Percentiles rank a stretch among this genome's conserved stretches.
Conservation (phyloP, 2,888 invertebrate species). For the Drosophila robusta region DNA sequence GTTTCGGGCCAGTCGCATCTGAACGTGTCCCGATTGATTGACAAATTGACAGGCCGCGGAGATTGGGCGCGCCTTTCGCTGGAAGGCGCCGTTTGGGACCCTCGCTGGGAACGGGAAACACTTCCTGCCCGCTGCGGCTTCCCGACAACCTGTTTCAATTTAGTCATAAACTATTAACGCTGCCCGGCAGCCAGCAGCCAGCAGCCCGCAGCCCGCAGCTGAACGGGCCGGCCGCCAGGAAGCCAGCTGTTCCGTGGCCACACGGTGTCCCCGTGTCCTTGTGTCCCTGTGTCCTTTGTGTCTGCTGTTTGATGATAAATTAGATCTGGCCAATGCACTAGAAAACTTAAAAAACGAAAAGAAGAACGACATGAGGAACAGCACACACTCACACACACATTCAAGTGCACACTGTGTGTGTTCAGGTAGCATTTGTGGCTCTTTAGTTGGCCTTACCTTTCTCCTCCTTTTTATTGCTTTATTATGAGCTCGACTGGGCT, state of each 20-base stretch:
- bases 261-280: constrained; percentile 14
- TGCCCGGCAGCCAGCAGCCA: constrained; percentile 10
- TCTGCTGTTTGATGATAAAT: constrained; percentile 76
- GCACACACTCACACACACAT: constrained; percentile 19
- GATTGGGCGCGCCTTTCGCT: constrained; percentile 30
- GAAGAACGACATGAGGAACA: constrained; percentile 19
- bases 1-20: constrained; percentile 14
- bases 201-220: constrained; percentile 40
- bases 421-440: constrained; percentile 64
- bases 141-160: constrained; percentile 75
- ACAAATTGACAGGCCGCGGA: constrained; percentile 41
- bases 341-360: constrained; percentile 22
- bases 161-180: constrained; percentile 72
- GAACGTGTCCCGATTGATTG: constrained; percentile 44
- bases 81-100: constrained; percentile 17
- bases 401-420: constrained; percentile 1
- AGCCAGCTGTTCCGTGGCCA: constrained; percentile 74
- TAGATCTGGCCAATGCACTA: constrained; percentile 56
- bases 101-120: constrained; percentile 10
- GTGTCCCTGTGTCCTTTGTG: constrained; percentile 54
- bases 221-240: constrained; percentile 54
- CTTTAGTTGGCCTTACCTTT: constrained; percentile 57
- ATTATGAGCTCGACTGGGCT: constrained; percentile 62
- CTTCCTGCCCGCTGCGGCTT: constrained; percentile 30
- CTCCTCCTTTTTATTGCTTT: constrained; percentile 72